Evolutionary conservation across 1,140 invertebrate genomes (phyloP), one percentile per base, ranked within the genome.

Genomic region (Meloidogyne chitwoodi): DNA sequence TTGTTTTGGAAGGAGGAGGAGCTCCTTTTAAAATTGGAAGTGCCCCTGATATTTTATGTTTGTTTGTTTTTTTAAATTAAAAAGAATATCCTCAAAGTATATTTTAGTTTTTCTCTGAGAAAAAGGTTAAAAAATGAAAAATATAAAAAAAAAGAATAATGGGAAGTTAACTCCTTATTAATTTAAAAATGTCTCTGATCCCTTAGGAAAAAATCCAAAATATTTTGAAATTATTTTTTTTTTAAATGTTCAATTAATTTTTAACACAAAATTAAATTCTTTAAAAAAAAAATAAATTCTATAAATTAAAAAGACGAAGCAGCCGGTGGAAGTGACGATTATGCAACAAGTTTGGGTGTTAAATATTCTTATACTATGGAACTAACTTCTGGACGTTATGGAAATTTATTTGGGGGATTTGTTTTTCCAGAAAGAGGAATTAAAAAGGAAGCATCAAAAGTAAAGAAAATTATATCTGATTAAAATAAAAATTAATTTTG

Each of bases 311-410:
- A 26, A 84, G 80, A 85, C 63, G 74, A 77, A 12, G 84, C 85
- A 44, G 74, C 84, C 0, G 85, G 85, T 27, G 83, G 79, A 8
- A 77, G 75, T n/a, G 86, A 87, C 31, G 87, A 87, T 69, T 87
- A 81, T 79, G 83, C 87, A 2, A 87, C 88, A 62, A 86, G 84
- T 26, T 76, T 74, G 5, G 87, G 88, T 14, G 82, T 89, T 11
- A 73, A 73, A 64, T 89, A 88, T 75, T 77, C 87, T 2, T 89
- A 88, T 81, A 89, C 89, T 0, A 77, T 89, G 6, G 89, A 89
- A 77, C 66, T 87, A 61, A 77, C 77, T n/a, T 66, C 73, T 24
- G 77, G 77, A 16, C 63, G 29, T 31, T 73, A 64, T 34, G 71
- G 22, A 22, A 34, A 8, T 64, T 31, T 34, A 26, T 78, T 80